These are phyloP conservation scores for Bombyx huttoni DNA, from an alignment of 2,888 invertebrate species.

Conservation along the genomic window DNA sequence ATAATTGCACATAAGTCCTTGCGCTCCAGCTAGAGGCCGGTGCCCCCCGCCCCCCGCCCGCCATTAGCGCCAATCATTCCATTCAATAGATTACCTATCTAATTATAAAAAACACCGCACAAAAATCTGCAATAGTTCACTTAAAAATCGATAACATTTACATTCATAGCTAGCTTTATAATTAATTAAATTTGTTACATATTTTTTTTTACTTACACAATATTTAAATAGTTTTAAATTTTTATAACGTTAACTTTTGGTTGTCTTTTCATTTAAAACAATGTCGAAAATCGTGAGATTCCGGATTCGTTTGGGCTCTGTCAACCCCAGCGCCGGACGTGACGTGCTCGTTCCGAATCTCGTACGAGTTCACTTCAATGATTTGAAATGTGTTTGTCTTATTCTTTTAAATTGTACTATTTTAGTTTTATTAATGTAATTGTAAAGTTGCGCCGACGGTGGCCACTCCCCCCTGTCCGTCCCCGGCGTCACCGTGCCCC, in stretches of 20 bases:
- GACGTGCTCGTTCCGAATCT: conserved; percentile 12
- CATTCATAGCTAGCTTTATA: conserved; percentile 72
- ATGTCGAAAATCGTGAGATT: conserved; percentile 57
- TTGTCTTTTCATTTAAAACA: conserved; percentile 68
- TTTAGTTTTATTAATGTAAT: not conserved
- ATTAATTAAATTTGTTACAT: conserved; percentile 65
- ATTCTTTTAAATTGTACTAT: not conserved
- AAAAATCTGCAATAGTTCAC: conserved; percentile 68
- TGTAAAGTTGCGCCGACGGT: not conserved
- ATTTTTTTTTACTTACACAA: conserved; percentile 57
- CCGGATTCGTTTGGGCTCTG: conserved; percentile 49
- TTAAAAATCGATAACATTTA: conserved; percentile 71
- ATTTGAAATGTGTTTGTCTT: not conserved
- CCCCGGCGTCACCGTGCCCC: conserved; percentile 12
- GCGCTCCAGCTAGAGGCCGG: conserved; percentile 31
- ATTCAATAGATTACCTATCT: conserved; percentile 74
- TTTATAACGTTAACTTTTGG: conserved; percentile 70
- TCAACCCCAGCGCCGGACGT: conserved; percentile 45
- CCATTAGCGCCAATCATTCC: conserved; percentile 65
- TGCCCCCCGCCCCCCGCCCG: conserved; percentile 27
- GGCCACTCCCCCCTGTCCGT: not conserved
- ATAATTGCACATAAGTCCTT: conserved; percentile 73
- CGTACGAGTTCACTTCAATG: not conserved
- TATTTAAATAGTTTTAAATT: conserved; percentile 64
- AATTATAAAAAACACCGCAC: conserved; percentile 72